Evolutionary conservation across 2,113 vertebrate species (phyloP), one percentile per base, ranked within the genome.

Genomic region (Struthio camelus): DNA sequence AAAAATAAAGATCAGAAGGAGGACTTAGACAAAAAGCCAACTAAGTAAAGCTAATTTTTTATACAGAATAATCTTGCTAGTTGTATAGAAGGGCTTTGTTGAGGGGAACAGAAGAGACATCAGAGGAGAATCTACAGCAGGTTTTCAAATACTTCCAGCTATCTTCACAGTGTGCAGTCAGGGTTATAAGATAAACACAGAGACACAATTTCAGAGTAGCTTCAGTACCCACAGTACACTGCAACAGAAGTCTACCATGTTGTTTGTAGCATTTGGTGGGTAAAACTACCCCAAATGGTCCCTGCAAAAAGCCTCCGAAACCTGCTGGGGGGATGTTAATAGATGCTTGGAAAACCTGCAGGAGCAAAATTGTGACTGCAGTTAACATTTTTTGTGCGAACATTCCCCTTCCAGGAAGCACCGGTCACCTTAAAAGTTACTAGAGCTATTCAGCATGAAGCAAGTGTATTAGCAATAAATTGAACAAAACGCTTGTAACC

Each of bases 11-110:
- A 97, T 96, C 96, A 97, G 94, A 95, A 88, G 76, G 7, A 90
- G 95, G 96, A 84, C 92, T 94, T 90, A 93, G 90, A 94, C 92
- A 75, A 88, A 94, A 95, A 96, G 92, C 76, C 92, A 88, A 34
- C 92, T 84, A 90, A 94, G 92, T 81, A 88, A 95, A 96, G 86
- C 83, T 91, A 30, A 94, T 89, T 96, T 96, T 72, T 82, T 15
- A 87, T 79, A 72, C 36, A 19, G 93, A 65, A 76, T 76, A 53
- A 86, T 61, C 40, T 77, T n/a, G 72, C 77, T 27, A 19, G 80
- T 46, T 54, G 75, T 40, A 77, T 6, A 3, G 83, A 71, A 46
- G 24, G 1, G 82, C 87, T 93, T 88, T 95, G 96, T 77, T n/a
- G 82, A 59, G 82, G 1, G 67, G 87, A 77, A 80, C 62, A 62